phyloP scores from a whole-genome alignment of 2,113 vertebrate genomes.

The Lichenostomus cassidix region DNA sequence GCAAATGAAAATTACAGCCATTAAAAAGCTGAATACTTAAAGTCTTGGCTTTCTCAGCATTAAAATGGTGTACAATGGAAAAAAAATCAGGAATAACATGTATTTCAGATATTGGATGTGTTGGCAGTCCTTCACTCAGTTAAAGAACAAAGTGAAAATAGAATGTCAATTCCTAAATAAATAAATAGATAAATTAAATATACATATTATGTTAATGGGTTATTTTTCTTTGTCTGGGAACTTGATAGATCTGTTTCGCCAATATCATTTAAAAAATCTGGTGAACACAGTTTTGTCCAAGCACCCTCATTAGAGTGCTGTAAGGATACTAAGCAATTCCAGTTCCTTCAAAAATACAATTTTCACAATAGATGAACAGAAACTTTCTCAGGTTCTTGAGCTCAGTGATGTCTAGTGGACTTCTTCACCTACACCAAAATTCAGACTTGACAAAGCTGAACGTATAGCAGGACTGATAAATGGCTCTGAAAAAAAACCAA shows the following conservation, averaged over 20 bases:
- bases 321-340: neutral
- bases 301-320: neutral
- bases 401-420: neutral
- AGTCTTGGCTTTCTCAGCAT: neutral
- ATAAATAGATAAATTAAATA: neutral
- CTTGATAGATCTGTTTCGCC: neutral
- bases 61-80: neutral
- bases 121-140: neutral
- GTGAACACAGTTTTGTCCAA: neutral
- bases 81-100: neutral
- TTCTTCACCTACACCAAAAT: neutral
- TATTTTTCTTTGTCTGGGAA: neutral
- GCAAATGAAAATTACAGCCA: constrained; percentile 9
- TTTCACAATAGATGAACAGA: neutral
- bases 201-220: neutral
- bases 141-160: neutral
- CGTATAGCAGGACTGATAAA: neutral
- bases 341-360: neutral
- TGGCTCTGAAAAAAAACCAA: neutral
- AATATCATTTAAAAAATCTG: neutral
- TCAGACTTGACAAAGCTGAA: neutral
- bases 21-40: neutral
- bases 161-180: neutral
- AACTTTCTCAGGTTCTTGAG: neutral
- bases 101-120: neutral